Evolutionary conservation across 1,140 invertebrate species (phyloP).

Genomic region (Apis cerana): DNA sequence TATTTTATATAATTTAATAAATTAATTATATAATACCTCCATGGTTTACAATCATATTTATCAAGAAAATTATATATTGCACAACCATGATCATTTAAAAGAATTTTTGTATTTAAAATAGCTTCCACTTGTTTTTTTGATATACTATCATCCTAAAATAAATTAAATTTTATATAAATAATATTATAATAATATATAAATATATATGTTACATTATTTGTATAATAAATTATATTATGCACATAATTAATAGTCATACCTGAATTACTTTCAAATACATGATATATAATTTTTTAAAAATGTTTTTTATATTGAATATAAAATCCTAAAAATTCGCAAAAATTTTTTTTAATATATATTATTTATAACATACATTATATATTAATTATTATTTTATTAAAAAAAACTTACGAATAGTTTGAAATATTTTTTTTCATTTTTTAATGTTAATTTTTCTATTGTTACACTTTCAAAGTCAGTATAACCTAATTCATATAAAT

Average conservation of each 20-base stretch:
- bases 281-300: conserved; percentile 42
- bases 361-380: background rate
- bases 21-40: conserved; percentile 50
- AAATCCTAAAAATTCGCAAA: conserved; percentile 47
- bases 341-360: conserved; percentile 13
- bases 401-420: conserved; percentile 35
- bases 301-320: conserved; percentile 33
- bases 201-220: background rate
- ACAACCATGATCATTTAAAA: conserved; percentile 75
- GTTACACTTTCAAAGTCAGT: conserved; percentile 71
- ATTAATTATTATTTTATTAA: background rate
- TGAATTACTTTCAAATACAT: conserved; percentile 51
- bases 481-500: conserved; percentile 71
- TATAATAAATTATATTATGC: too few species aligned
- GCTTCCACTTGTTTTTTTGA: conserved; percentile 62
- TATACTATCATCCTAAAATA: conserved; percentile 56
- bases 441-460: conserved; percentile 39
- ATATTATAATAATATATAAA: conserved; percentile 4
- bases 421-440: conserved; percentile 10
- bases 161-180: conserved; percentile 26
- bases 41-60: conserved; percentile 46
- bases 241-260: conserved; percentile 25
- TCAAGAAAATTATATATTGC: conserved; percentile 64
- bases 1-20: background rate
- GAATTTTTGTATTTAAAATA: conserved; percentile 70